Evolutionary conservation across 2,113 vertebrate species (phyloP).

Genomic region (Myrmophylax atrothorax): DNA sequence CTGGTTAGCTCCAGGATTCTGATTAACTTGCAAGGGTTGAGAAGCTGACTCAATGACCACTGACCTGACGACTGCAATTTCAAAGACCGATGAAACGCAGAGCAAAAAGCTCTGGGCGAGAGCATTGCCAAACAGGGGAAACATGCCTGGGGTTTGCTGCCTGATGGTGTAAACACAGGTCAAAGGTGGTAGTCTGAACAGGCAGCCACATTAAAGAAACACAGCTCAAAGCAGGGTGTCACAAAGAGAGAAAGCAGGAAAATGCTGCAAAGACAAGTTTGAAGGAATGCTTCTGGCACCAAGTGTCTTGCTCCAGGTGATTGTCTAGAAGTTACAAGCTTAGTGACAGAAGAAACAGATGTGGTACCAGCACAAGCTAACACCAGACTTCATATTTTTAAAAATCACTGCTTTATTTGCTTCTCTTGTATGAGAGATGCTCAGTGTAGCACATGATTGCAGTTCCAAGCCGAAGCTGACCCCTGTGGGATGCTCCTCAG

Average conservation of each 20-base stretch:
- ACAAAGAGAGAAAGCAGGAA: neutral
- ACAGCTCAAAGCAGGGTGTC: neutral
- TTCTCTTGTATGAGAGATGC: neutral
- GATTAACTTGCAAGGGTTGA: neutral
- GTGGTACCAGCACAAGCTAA: neutral
- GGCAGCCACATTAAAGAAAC: neutral
- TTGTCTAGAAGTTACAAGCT: neutral
- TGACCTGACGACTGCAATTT: neutral
- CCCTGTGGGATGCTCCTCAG: neutral
- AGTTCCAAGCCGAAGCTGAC: neutral
- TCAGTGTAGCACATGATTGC: neutral
- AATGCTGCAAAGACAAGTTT: neutral
- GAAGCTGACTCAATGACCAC: neutral
- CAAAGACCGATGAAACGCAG: neutral
- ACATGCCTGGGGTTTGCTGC: neutral
- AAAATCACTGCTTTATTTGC: neutral
- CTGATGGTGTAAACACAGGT: neutral
- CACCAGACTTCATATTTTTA: neutral
- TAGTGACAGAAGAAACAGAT: neutral
- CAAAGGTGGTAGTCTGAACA: neutral
- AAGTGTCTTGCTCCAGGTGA: neutral
- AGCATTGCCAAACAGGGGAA: neutral
- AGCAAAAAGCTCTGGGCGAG: neutral
- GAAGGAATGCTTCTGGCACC: neutral
- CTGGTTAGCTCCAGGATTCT: neutral